phyloP scores from a whole-genome alignment of 92 coral and sea anemone genomes.

The Zoanthus solanderi region DNA sequence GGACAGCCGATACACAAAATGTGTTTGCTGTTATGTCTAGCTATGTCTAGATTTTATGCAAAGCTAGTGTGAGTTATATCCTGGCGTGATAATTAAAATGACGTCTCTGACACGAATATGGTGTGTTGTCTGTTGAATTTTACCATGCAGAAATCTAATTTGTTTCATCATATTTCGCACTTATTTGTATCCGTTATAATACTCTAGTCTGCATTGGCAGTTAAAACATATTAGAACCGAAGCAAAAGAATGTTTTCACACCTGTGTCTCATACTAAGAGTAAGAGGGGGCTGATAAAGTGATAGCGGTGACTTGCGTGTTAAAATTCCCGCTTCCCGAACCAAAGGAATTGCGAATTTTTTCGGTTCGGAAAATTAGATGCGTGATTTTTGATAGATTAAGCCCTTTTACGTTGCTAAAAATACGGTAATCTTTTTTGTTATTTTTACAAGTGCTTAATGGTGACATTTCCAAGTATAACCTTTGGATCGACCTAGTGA shows the following conservation, averaged over 20 bases:
- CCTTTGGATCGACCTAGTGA: not conserved
- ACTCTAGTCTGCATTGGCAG: not conserved
- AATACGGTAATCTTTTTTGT: not conserved
- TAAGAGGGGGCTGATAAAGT: not conserved
- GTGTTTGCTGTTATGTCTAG: conserved; percentile 47
- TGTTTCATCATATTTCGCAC: not conserved
- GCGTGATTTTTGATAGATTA: not conserved
- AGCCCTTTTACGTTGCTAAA: not conserved
- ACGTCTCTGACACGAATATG: conserved; percentile 27
- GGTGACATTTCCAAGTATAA: not conserved
- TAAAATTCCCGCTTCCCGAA: not conserved
- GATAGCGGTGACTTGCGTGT: not conserved
- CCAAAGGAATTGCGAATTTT: not conserved
- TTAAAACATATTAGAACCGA: not conserved
- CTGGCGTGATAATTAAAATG: conserved; percentile 45
- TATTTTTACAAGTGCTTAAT: not conserved
- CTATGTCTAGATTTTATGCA: conserved; percentile 51
- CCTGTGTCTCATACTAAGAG: not conserved
- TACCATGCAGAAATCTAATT: not conserved
- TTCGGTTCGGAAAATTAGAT: not conserved
- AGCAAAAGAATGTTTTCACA: not conserved
- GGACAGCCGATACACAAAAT: not conserved
- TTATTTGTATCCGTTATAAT: not conserved
- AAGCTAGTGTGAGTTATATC: conserved; percentile 46
- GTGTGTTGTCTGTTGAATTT: not conserved